Conservation (phyloP, 2,888 invertebrate genomes). For the Sinelater perroti region DNA sequence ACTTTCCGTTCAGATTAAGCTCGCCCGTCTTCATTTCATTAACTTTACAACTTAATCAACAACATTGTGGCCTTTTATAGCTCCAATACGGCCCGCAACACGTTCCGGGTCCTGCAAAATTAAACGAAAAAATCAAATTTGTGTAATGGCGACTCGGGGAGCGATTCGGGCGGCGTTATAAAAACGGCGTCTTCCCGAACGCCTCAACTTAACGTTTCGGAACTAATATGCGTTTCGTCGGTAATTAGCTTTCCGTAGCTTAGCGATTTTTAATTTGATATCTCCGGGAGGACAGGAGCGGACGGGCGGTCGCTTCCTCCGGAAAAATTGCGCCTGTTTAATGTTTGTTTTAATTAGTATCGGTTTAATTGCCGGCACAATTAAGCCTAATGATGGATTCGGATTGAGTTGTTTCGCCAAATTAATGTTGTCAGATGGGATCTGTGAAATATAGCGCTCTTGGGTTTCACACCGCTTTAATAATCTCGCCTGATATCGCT, state of each 20-base stretch:
- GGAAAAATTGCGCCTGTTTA: constrained; percentile 30
- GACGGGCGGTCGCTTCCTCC: constrained; percentile 22
- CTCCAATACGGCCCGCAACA: constrained; percentile 51
- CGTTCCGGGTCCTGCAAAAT: constrained; percentile 48
- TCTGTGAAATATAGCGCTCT: not conserved
- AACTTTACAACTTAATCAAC: constrained; percentile 55
- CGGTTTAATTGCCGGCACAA: constrained; percentile 30
- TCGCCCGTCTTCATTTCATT: constrained; percentile 49
- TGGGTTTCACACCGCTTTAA: constrained; percentile 8
- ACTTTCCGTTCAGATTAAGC: constrained; percentile 47
- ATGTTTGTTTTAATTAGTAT: constrained; percentile 35
- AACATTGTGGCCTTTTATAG: constrained; percentile 52
- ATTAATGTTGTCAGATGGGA: constrained; percentile 27
- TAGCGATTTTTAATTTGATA: constrained; percentile 41
- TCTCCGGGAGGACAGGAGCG: constrained; percentile 36
- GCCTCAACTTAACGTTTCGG: constrained; percentile 56
- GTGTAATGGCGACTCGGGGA: constrained; percentile 53
- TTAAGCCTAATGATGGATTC: constrained; percentile 33
- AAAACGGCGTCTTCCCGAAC: constrained; percentile 47
- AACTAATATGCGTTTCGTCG: constrained; percentile 56
- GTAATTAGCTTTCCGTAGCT: constrained; percentile 52
- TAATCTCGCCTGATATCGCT: too few species aligned
- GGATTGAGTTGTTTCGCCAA: constrained; percentile 31
- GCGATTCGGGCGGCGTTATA: constrained; percentile 52
- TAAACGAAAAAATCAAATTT: constrained; percentile 51